Conservation (phyloP, 1,140 invertebrate species). For the Kradibia gibbosae region DNA sequence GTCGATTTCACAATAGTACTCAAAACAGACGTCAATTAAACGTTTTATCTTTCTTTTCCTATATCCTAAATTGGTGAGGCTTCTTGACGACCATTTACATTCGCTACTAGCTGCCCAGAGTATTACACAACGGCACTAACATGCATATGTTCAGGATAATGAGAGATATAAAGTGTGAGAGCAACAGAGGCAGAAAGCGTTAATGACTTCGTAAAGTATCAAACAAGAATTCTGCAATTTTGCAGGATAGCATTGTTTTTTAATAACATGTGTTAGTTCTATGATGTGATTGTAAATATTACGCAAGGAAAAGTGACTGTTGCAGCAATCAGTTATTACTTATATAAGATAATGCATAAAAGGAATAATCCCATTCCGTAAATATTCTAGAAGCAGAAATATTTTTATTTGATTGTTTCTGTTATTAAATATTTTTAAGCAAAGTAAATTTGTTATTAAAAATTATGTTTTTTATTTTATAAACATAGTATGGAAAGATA, state of each 20-base stretch:
- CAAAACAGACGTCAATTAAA: background rate
- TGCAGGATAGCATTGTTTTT: conserved; percentile 5
- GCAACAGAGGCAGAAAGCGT: background rate
- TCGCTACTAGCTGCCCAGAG: background rate
- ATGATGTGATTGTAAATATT: conserved; percentile 3
- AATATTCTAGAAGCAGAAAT: too few species aligned
- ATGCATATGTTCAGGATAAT: too few species aligned
- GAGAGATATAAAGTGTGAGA: background rate
- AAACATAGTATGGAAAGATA: too few species aligned
- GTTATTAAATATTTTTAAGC: too few species aligned
- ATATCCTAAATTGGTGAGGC: background rate
- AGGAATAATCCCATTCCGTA: too few species aligned
- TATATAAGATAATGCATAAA: background rate
- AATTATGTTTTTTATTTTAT: too few species aligned
- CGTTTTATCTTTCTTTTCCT: background rate
- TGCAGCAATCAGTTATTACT: background rate
- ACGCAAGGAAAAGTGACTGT: conserved; percentile 1
- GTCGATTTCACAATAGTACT: background rate
- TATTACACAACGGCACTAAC: background rate
- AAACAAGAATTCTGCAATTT: background rate
- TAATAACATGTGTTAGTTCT: background rate
- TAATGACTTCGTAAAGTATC: background rate
- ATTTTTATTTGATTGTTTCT: too few species aligned
- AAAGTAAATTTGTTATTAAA: too few species aligned
- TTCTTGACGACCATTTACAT: background rate